Evolutionary conservation across 2,888 invertebrate genomes (phyloP).

Genomic region (Protophormia terraenovae): DNA sequence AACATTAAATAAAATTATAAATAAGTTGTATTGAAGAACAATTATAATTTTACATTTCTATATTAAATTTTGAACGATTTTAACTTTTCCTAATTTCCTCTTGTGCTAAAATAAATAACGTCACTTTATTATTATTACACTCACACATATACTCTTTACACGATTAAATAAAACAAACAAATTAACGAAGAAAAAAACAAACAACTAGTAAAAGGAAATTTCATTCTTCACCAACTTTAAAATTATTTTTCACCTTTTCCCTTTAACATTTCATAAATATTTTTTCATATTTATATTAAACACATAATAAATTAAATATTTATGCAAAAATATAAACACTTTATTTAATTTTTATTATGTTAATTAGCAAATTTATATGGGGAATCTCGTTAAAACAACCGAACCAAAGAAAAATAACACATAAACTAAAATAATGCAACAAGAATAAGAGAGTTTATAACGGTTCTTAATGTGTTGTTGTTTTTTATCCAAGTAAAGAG

Average conservation of each 20-base stretch:
- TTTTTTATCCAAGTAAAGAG: too few relatives aligned
- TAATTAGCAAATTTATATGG: not conserved
- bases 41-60: too few relatives aligned
- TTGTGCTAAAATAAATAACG: too few relatives aligned
- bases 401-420: not conserved
- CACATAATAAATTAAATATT: not conserved
- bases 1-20: too few relatives aligned
- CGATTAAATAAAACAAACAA: too few relatives aligned
- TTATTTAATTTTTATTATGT: not conserved
- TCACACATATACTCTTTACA: too few relatives aligned
- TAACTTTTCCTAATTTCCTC: too few relatives aligned
- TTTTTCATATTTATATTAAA: not conserved
- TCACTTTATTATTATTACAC: too few relatives aligned
- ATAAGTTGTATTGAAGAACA: too few relatives aligned
- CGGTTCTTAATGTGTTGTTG: not conserved
- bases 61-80: too few relatives aligned
- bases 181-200: not conserved
- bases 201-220: not conserved
- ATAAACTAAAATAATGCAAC: not conserved
- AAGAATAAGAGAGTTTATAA: not conserved
- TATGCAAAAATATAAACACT: not conserved
- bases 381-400: not conserved
- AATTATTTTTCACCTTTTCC: not conserved
- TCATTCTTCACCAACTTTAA: not conserved
- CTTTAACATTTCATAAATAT: not conserved